Conservation (phyloP, 2,797 vertebrate genomes). For the Pantherophis alleghaniensis region DNA sequence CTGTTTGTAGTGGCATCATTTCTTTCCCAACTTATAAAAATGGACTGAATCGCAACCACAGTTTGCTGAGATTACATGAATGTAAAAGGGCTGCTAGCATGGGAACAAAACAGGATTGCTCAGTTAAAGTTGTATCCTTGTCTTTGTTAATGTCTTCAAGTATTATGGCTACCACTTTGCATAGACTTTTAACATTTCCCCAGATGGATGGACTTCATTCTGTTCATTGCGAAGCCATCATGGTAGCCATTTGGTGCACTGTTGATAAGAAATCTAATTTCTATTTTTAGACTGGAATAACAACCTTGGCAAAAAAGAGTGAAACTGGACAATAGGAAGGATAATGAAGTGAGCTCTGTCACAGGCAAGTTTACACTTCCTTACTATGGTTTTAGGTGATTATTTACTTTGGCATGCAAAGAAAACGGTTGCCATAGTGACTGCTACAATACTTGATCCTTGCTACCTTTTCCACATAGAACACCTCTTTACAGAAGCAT, state of each 20-base stretch:
- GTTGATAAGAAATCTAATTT: background rate
- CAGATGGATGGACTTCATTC: background rate
- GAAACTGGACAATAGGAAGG: background rate
- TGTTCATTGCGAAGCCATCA: too few relatives aligned
- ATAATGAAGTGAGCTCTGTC: constrained; percentile 3
- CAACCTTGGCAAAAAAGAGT: background rate
- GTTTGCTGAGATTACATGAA: background rate
- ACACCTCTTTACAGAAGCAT: constrained; percentile 52
- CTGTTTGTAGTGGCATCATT: background rate
- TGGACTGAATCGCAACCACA: background rate
- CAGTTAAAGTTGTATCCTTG: background rate
- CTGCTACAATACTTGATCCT: constrained; percentile 53
- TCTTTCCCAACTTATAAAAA: background rate
- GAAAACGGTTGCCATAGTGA: constrained; percentile 62
- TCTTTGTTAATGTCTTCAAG: background rate
- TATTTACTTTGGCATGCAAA: constrained; percentile 44
- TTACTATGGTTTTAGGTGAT: constrained; percentile 27
- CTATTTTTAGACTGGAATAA: background rate
- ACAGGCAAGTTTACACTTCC: constrained; percentile 34
- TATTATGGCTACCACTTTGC: background rate
- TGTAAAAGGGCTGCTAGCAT: background rate
- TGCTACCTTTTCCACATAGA: constrained; percentile 42
- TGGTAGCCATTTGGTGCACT: background rate
- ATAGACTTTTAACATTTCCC: background rate
- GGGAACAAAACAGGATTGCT: background rate